A percentile compares a stretch with the other conserved stretches of the same genome.
These are phyloP conservation scores for Erpornis zantholeuca DNA, from an alignment of 2,113 vertebrate genomes.

Conservation along the genomic window DNA sequence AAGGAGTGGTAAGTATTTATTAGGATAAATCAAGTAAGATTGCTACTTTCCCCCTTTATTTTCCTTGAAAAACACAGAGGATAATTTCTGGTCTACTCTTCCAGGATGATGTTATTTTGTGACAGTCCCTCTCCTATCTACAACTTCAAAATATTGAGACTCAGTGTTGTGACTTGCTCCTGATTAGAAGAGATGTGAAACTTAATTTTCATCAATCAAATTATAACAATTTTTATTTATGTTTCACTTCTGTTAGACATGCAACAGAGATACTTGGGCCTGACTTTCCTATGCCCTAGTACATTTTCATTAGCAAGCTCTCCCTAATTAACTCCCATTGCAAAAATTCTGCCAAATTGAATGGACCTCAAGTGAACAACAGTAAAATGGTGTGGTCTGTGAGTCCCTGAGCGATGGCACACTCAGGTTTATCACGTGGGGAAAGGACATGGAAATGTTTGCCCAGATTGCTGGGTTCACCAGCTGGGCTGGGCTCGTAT, in stretches of 20 bases:
- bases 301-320: not conserved
- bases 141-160: not conserved
- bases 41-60: not conserved
- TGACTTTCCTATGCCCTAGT: not conserved
- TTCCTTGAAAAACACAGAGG: not conserved
- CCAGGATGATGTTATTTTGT: not conserved
- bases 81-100: not conserved
- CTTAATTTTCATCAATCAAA: not conserved
- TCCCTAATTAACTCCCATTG: not conserved
- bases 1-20: not conserved
- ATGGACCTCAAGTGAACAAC: rapidly evolving
- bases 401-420: not conserved
- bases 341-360: not conserved
- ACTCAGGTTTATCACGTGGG: not conserved
- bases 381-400: rapidly evolving
- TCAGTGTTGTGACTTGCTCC: rapidly evolving
- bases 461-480: not conserved
- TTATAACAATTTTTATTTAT: not conserved
- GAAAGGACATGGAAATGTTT: not conserved
- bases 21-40: not conserved
- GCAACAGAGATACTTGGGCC: not conserved
- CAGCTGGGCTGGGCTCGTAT: rapidly evolving
- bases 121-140: not conserved
- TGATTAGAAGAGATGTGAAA: not conserved
- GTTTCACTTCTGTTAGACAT: not conserved